Evolutionary conservation across 2,113 vertebrate genomes (phyloP).

Genomic region (Todiramphus saurophagus): DNA sequence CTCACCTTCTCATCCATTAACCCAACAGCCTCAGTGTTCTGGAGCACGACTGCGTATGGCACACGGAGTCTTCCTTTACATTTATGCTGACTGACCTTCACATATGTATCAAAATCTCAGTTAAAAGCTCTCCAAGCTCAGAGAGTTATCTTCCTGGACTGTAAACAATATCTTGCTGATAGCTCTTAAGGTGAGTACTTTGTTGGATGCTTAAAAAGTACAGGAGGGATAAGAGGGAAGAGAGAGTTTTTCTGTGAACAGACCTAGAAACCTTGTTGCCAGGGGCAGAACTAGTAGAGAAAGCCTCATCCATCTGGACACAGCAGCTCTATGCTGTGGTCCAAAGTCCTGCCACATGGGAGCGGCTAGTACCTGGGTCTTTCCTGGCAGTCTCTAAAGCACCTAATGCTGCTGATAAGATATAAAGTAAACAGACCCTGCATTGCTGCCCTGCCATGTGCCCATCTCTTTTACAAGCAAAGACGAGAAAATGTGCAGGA

Average conservation of each 20-base stretch:
- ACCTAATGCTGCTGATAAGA: conserved; percentile 37
- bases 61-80: not conserved
- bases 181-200: not conserved
- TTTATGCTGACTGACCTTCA: not conserved
- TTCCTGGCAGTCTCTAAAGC: not conserved
- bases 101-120: not conserved
- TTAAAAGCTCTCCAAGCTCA: not conserved
- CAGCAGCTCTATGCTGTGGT: not conserved
- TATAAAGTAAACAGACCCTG: conserved; percentile 24
- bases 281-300: not conserved
- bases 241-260: not conserved
- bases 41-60: not conserved
- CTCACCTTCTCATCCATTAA: not conserved
- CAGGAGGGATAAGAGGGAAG: not conserved
- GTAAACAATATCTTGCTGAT: not conserved
- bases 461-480: not conserved
- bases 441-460: not conserved
- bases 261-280: not conserved
- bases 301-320: not conserved
- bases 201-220: not conserved
- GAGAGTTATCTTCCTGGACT: not conserved
- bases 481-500: not conserved
- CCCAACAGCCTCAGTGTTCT: not conserved
- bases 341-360: conserved; percentile 42
- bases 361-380: not conserved